These are phyloP conservation scores for Anseranas semipalmata DNA, from an alignment of 2,113 vertebrate genomes.

Conservation along the genomic window DNA sequence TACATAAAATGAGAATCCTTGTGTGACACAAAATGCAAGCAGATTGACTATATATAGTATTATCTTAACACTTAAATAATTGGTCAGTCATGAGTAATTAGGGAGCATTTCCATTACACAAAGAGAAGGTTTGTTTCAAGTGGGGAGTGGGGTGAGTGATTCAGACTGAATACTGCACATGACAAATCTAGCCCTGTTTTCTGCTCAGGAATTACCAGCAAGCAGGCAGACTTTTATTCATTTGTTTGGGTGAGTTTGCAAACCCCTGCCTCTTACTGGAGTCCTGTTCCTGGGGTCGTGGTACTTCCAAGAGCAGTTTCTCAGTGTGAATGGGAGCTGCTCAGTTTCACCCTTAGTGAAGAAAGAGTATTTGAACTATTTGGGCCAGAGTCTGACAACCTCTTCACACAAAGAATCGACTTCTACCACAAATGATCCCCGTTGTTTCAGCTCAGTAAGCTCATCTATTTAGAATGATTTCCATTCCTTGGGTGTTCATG, in stretches of 20 bases:
- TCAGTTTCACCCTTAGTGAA: not conserved
- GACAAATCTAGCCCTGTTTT: conserved; percentile 25
- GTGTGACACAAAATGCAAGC: not conserved
- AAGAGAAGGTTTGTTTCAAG: conserved; percentile 31
- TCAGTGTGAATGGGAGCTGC: not conserved
- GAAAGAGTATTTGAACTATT: not conserved
- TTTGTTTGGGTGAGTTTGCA: not conserved
- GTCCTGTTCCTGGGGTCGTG: not conserved
- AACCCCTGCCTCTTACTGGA: not conserved
- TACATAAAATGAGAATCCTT: conserved; percentile 13
- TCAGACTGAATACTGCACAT: not conserved
- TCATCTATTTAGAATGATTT: not conserved
- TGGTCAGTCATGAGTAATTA: conserved; percentile 43
- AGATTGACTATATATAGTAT: conserved; percentile 26
- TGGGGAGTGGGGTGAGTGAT: not conserved
- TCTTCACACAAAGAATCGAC: not conserved
- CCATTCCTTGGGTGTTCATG: not conserved
- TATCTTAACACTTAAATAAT: conserved; percentile 25
- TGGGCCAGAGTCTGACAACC: not conserved
- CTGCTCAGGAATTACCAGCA: not conserved
- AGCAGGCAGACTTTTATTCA: not conserved
- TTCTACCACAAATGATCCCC: not conserved
- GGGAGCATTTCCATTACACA: not conserved
- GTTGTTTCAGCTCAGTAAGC: not conserved
- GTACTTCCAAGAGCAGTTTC: not conserved